Evolutionary conservation across 2,888 invertebrate species (phyloP).

Genomic region (Drepanosiphum platanoidis): DNA sequence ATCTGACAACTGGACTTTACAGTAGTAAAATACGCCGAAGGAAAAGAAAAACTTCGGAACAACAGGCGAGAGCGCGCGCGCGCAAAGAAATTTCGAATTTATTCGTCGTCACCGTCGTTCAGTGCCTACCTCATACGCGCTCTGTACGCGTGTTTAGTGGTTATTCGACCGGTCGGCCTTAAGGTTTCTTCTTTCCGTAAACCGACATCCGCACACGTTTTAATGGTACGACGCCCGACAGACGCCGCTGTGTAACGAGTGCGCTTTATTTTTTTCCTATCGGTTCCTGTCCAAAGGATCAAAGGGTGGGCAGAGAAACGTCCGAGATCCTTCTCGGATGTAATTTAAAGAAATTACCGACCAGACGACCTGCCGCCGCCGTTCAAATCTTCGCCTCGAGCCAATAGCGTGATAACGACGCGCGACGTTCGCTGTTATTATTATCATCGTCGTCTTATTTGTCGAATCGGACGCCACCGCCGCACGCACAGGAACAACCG

Average conservation of each 20-base stretch:
- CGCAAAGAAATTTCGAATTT: background rate
- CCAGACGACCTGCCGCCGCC: too few species aligned
- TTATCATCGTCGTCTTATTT: too few species aligned
- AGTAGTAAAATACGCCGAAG: too few species aligned
- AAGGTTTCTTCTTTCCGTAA: background rate
- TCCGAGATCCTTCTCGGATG: background rate
- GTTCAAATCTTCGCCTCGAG: too few species aligned
- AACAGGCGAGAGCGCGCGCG: background rate
- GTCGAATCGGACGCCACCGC: too few species aligned
- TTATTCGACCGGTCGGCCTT: background rate
- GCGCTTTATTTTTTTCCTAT: background rate
- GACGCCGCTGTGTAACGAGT: background rate
- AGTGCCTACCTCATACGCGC: background rate
- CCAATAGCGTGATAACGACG: background rate
- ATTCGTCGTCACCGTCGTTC: background rate
- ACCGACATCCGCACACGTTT: background rate
- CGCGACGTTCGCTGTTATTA: too few species aligned
- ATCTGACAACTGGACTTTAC: too few species aligned
- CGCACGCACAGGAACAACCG: too few species aligned
- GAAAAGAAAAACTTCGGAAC: background rate
- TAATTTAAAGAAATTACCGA: background rate
- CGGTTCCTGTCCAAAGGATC: background rate
- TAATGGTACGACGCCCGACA: too few species aligned
- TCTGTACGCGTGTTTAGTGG: background rate
- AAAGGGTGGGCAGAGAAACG: background rate